Evolutionary conservation across 2,113 vertebrate species (phyloP).

Genomic region (Chaenocephalus aceratus): DNA sequence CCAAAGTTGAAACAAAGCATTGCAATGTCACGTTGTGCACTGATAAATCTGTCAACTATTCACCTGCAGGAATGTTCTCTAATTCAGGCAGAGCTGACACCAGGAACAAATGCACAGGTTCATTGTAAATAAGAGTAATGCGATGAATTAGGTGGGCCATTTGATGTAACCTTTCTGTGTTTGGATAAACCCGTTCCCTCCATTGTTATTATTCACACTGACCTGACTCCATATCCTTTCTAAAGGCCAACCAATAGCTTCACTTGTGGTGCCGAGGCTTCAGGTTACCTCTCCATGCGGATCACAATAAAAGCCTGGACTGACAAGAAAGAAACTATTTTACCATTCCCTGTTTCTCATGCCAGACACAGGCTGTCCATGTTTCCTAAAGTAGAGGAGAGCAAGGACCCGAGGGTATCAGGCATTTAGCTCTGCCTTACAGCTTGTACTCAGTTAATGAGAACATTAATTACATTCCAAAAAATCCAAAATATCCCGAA

Average conservation of each 20-base stretch:
- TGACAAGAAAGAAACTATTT: constrained; percentile 45
- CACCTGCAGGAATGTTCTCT: constrained; percentile 51
- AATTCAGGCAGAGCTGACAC: constrained; percentile 24
- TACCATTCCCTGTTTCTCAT: constrained; percentile 32
- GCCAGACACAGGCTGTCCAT: constrained; percentile 40
- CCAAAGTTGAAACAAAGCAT: constrained; percentile 69
- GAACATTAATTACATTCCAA: constrained; percentile 77
- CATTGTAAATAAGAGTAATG: constrained; percentile 49
- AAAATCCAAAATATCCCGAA: constrained; percentile 43
- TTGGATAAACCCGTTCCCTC: constrained; percentile 37
- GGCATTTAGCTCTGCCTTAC: constrained; percentile 63
- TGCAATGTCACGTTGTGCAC: constrained; percentile 36
- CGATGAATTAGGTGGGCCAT: constrained; percentile 43
- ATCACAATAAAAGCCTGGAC: constrained; percentile 48
- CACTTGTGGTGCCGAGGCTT: constrained; percentile 46
- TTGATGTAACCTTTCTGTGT: constrained; percentile 58
- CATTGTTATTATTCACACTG: constrained; percentile 49
- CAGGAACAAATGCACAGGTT: constrained; percentile 30
- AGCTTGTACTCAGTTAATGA: constrained; percentile 73
- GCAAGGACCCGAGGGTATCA: constrained; percentile 44
- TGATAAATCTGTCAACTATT: constrained; percentile 56
- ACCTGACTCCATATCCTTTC: constrained; percentile 61
- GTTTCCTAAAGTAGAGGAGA: constrained; percentile 49
- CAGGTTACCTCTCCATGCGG: constrained; percentile 51
- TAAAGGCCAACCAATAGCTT: constrained; percentile 68